Evolutionary conservation across 2,797 vertebrate genomes (phyloP).

Genomic region (Eupleurogrammus muticus): DNA sequence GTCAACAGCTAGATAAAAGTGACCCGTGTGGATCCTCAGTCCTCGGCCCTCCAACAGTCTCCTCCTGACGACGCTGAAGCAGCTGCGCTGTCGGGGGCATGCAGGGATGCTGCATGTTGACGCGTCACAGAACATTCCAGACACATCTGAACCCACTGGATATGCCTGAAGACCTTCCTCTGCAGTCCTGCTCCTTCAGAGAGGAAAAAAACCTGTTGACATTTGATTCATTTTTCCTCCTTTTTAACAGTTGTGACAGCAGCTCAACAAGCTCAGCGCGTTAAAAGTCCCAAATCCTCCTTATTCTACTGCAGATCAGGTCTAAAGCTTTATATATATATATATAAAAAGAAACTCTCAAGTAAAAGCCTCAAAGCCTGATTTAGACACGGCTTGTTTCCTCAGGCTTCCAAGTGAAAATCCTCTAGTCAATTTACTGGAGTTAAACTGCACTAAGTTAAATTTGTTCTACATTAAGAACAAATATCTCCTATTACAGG

Average conservation of each 20-base stretch:
- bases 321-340: too few species aligned
- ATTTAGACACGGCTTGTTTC: too few species aligned
- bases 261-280: conserved; percentile 73
- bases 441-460: too few species aligned
- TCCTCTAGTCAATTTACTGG: too few species aligned
- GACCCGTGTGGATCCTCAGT: conserved; percentile 17
- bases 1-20: too few species aligned
- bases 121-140: conserved; percentile 31
- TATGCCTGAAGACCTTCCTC: conserved; percentile 51
- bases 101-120: conserved; percentile 75
- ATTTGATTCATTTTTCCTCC: conserved; percentile 41
- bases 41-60: conserved; percentile 45
- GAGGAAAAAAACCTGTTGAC: conserved; percentile 52
- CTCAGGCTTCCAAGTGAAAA: too few species aligned
- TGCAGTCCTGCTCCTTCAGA: conserved; percentile 44
- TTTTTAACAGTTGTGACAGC: conserved; percentile 57
- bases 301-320: too few species aligned
- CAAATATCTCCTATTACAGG: too few species aligned
- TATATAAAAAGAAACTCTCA: too few species aligned
- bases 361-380: too few species aligned
- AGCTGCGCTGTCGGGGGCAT: conserved; percentile 72
- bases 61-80: conserved; percentile 46
- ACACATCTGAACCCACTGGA: conserved; percentile 23
- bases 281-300: not conserved
- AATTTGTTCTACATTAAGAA: too few species aligned